A percentile compares a stretch with the other conserved stretches of the same genome.
Conservation (phyloP, 2,797 vertebrate genomes). For the Melanogrammus aeglefinus region DNA sequence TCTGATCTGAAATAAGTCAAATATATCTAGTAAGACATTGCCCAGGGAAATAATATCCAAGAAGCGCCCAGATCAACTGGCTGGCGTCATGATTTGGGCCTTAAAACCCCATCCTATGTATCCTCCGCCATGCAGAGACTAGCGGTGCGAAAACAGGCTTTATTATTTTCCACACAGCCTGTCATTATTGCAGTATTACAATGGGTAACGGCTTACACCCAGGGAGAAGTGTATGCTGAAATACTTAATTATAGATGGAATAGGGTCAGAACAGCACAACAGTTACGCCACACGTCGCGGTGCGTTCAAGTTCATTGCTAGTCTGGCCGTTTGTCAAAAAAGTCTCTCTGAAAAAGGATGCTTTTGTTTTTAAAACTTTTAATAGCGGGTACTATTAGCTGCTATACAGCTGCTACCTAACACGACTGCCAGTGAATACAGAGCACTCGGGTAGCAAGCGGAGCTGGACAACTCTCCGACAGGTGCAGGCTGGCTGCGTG, state of each 20-base stretch:
- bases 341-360: no score
- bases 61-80: neutral
- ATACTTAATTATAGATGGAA: neutral
- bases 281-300: neutral
- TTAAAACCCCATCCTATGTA: neutral
- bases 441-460: no score
- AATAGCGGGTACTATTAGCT: no score
- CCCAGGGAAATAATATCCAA: neutral
- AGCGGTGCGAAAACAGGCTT: neutral
- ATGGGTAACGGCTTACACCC: neutral
- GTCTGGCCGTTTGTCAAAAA: no score
- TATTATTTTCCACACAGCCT: no score
- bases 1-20: neutral
- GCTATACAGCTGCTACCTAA: no score
- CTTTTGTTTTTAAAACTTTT: no score
- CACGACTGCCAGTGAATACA: no score
- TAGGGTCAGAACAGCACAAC: neutral
- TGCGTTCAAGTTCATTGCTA: no score
- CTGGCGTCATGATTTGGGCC: neutral
- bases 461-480: no score
- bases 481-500: no score
- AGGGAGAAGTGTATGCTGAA: neutral
- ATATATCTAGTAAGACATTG: neutral
- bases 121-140: neutral
- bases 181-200: neutral